Percentiles rank a stretch among this genome's conserved stretches.
Evolutionary conservation across 2,888 invertebrate species (phyloP).

Genomic region (Cryptosula pallasiana): DNA sequence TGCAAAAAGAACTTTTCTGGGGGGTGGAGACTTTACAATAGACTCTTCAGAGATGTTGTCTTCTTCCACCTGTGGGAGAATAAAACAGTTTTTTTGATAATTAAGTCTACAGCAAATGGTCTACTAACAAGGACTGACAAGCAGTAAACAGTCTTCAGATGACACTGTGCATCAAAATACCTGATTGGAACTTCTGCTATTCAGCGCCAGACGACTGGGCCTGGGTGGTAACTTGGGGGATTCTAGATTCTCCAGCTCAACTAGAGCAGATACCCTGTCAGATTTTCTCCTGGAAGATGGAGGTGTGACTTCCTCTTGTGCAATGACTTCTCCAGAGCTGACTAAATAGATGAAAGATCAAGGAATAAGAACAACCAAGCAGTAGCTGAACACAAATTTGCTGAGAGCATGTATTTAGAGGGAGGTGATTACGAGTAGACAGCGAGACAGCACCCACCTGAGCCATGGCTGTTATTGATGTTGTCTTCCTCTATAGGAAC

Average conservation of each 20-base stretch:
- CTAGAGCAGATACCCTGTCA: neutral
- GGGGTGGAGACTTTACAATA: neutral
- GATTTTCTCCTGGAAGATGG: neutral
- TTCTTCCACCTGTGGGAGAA: neutral
- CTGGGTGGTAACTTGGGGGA: slow-evolving; percentile 11
- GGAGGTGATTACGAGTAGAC: neutral
- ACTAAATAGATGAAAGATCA: no score
- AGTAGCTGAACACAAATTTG: no score
- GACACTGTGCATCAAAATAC: no score
- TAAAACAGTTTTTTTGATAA: neutral
- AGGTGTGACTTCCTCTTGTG: slow-evolving; percentile 13
- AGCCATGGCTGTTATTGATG: neutral
- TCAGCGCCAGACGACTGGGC: neutral
- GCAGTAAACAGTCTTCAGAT: neutral
- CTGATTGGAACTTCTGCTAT: neutral
- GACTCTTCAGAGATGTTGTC: slow-evolving; percentile 4
- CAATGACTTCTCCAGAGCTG: neutral
- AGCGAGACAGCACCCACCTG: neutral
- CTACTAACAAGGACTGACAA: neutral
- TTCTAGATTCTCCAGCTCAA: neutral
- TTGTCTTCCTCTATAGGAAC: neutral
- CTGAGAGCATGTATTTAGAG: neutral
- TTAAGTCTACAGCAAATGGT: neutral
- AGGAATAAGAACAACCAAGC: no score
- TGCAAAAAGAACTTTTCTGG: neutral